Evolutionary conservation across 2,797 vertebrate genomes (phyloP).

Genomic region (Bufotes viridis): DNA sequence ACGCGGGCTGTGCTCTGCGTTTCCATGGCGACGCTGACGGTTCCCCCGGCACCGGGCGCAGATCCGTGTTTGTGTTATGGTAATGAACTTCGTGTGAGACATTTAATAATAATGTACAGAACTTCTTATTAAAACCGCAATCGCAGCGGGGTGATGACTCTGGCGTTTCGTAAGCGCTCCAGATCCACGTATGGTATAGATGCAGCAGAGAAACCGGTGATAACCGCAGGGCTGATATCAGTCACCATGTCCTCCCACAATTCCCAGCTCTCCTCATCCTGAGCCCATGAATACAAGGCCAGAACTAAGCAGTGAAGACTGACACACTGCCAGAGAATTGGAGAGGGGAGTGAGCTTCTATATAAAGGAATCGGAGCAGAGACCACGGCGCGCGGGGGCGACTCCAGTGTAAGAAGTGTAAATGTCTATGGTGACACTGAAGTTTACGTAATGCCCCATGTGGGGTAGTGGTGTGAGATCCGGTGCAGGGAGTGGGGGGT

Average conservation of each 20-base stretch:
- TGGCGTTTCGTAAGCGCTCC: background rate
- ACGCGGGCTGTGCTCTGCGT: constrained; percentile 13
- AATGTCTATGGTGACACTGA: background rate
- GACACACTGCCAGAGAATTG: background rate
- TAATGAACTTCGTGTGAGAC: constrained; percentile 28
- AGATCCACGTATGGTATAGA: background rate
- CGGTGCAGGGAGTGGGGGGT: background rate
- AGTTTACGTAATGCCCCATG: background rate
- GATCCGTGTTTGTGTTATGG: constrained; percentile 15
- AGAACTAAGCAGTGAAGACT: background rate
- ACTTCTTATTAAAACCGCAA: background rate
- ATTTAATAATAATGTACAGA: constrained; percentile 5
- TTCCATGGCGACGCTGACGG: constrained; percentile 15
- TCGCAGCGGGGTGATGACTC: background rate
- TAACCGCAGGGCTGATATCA: background rate
- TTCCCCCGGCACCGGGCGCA: constrained; percentile 3
- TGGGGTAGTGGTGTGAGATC: background rate
- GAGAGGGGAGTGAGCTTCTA: background rate
- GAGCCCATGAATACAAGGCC: background rate
- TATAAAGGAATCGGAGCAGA: background rate
- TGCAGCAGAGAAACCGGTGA: background rate
- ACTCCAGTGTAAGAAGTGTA: too few species aligned
- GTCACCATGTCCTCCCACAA: background rate
- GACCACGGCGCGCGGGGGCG: too few species aligned
- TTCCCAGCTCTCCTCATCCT: background rate